Conservation (phyloP, 2,888 invertebrate genomes). For the Dolichomitus sp. region DNA sequence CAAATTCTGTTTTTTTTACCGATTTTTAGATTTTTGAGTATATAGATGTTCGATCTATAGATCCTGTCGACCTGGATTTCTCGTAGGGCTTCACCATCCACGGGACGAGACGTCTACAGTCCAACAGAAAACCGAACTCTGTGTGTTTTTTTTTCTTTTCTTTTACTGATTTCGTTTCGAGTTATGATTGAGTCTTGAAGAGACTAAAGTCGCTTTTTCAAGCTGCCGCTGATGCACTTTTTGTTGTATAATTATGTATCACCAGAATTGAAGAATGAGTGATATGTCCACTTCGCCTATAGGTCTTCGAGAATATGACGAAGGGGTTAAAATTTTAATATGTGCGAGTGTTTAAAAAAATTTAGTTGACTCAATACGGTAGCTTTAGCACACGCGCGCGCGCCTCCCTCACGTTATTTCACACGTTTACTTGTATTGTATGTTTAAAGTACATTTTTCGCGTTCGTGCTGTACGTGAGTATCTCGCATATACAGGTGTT, state of each 20-base stretch:
- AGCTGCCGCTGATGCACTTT: too few relatives aligned
- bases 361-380: background rate
- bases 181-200: background rate
- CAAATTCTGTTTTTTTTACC: too few relatives aligned
- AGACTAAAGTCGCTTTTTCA: too few relatives aligned
- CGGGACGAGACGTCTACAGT: background rate
- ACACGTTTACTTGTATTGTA: slow-evolving; percentile 11
- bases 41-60: background rate
- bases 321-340: too few relatives aligned
- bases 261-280: background rate
- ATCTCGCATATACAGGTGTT: too few relatives aligned
- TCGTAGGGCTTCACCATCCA: slow-evolving; percentile 1
- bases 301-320: too few relatives aligned
- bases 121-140: slow-evolving; percentile 8
- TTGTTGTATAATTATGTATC: too few relatives aligned
- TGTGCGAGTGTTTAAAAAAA: background rate
- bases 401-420: slow-evolving; percentile 14
- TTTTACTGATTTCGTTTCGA: background rate
- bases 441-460: background rate
- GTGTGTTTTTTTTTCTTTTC: background rate
- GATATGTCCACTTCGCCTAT: too few relatives aligned
- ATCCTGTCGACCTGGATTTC: background rate
- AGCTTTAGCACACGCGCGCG: background rate
- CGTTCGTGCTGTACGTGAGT: too few relatives aligned
- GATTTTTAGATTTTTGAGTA: too few relatives aligned